Conservation (phyloP, 92 coral and sea anemone species). For the Phymanthus crucifer region DNA sequence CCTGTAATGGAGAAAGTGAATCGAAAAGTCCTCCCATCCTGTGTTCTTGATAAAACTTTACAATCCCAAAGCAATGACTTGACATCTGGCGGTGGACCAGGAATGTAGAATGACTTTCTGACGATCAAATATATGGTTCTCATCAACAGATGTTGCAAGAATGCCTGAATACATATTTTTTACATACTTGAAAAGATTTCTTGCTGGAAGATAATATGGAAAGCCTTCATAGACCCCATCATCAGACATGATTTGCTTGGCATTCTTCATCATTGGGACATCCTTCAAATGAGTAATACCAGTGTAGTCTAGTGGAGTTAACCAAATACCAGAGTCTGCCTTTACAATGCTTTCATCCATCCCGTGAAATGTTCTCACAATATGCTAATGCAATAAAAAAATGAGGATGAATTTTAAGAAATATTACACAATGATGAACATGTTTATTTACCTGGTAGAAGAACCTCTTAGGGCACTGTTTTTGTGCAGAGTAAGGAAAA, state of each 20-base stretch:
- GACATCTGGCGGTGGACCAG: slow-evolving; percentile 81
- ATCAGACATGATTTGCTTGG: slow-evolving; percentile 49
- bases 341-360: slow-evolving; percentile 56
- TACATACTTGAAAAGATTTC: slow-evolving; percentile 69
- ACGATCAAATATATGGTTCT: background rate
- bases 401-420: background rate
- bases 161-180: background rate
- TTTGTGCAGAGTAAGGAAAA: slow-evolving; percentile 83
- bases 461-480: slow-evolving; percentile 86
- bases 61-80: slow-evolving; percentile 55
- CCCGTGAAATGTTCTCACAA: slow-evolving; percentile 81
- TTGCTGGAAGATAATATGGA: slow-evolving; percentile 89
- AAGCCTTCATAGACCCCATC: slow-evolving; percentile 93
- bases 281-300: slow-evolving; percentile 67
- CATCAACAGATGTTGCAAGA: background rate
- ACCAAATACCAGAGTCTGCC: slow-evolving; percentile 89
- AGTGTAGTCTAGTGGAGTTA: slow-evolving; percentile 80
- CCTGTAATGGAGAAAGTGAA: slow-evolving; percentile 74
- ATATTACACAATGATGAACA: background rate
- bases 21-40: slow-evolving; percentile 25
- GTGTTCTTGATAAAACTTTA: slow-evolving; percentile 57
- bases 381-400: slow-evolving; percentile 55
- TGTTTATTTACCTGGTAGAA: slow-evolving; percentile 73
- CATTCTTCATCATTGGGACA: slow-evolving; percentile 62
- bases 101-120: slow-evolving; percentile 84